These are phyloP conservation scores for Ormyrus labotus DNA, from an alignment of 2,888 invertebrate species.

Conservation along the genomic window DNA sequence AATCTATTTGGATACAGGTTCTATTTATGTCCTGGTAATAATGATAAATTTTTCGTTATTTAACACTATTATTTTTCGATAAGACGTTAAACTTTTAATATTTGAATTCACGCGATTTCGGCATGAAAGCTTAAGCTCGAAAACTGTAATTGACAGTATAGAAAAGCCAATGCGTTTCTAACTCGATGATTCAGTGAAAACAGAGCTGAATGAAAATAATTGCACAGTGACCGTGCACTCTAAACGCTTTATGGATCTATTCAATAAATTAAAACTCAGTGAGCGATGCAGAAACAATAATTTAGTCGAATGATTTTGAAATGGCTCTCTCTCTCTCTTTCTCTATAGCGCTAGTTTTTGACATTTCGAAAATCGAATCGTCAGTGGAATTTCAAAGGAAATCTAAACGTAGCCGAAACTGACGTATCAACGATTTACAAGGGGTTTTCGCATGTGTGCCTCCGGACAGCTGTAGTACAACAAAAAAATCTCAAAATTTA, in stretches of 20 bases:
- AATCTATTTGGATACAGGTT: too few relatives aligned
- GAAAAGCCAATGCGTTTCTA: not conserved
- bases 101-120: too few relatives aligned
- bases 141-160: too few relatives aligned
- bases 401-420: constrained; percentile 15
- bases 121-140: too few relatives aligned
- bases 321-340: not conserved
- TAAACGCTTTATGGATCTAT: not conserved
- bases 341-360: constrained; percentile 2
- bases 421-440: constrained; percentile 40
- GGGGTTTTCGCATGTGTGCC: not conserved
- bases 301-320: constrained; percentile 13
- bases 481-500: constrained; percentile 24
- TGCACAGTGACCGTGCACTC: not conserved
- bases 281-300: constrained; percentile 31
- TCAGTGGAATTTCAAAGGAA: constrained; percentile 17
- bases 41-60: not conserved
- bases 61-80: not conserved
- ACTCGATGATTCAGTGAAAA: not conserved
- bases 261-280: constrained; percentile 19
- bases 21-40: constrained; percentile 10
- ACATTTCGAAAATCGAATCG: constrained; percentile 37
- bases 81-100: too few relatives aligned
- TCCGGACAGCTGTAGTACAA: not conserved
- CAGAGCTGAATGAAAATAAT: not conserved